These are phyloP conservation scores for Lochmaea crataegi DNA, from an alignment of 2,888 invertebrate genomes.

Conservation along the genomic window DNA sequence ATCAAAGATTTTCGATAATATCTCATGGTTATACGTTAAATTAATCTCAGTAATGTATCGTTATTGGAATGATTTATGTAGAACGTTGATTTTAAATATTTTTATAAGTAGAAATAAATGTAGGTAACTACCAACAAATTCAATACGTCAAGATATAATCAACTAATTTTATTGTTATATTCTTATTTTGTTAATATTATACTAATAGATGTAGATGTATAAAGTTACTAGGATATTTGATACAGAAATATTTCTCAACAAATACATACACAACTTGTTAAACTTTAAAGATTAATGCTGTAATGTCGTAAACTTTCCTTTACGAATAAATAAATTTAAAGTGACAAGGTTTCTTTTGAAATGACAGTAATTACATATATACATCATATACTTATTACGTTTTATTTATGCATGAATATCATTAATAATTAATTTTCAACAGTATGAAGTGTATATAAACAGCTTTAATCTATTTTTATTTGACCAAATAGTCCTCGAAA, in stretches of 20 bases:
- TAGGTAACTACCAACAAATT: no score
- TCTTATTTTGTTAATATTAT: background rate
- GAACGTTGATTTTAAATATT: no score
- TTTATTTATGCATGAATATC: background rate
- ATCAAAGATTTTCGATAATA: no score
- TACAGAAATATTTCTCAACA: background rate
- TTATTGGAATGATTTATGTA: no score
- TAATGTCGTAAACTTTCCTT: background rate
- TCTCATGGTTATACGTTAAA: no score
- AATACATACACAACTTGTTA: background rate
- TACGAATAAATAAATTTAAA: background rate
- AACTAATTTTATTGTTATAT: background rate
- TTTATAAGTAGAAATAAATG: no score
- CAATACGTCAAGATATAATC: background rate
- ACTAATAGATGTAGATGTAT: constrained; percentile 1
- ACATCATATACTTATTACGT: background rate
- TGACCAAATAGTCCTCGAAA: no score
- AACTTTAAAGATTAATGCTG: background rate
- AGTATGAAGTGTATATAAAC: no score
- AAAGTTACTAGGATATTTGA: background rate
- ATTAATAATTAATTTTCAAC: background rate
- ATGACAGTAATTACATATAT: constrained; percentile 1
- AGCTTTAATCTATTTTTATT: no score
- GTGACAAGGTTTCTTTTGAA: constrained; percentile 1
- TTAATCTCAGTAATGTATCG: no score